These are phyloP conservation scores for Gnatocerus cornutus DNA, from an alignment of 2,888 invertebrate genomes.

Conservation along the genomic window DNA sequence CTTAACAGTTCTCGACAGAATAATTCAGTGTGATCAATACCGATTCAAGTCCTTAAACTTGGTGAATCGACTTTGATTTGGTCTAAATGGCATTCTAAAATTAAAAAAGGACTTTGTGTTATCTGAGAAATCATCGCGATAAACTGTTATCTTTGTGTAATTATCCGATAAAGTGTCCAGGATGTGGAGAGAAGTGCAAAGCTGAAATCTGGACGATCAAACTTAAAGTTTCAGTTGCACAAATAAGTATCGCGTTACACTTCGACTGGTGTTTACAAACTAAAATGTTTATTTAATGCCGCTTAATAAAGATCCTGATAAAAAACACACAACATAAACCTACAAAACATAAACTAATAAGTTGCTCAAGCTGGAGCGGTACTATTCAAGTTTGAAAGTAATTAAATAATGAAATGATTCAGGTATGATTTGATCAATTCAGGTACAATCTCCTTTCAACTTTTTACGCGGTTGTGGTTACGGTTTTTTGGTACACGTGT, in stretches of 20 bases:
- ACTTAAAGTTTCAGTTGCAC: too few species aligned
- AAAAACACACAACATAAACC: not conserved
- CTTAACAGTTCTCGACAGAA: not conserved
- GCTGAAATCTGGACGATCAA: too few species aligned
- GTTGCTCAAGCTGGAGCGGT: not conserved
- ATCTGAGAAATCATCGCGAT: not conserved
- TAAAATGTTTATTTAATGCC: not conserved
- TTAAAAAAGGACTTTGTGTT: not conserved
- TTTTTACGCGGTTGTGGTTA: constrained; percentile 24
- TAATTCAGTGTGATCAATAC: not conserved
- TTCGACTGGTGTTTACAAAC: not conserved
- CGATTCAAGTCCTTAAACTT: too few species aligned
- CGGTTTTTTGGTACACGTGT: constrained; percentile 22
- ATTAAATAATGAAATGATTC: constrained; percentile 7
- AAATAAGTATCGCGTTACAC: not conserved
- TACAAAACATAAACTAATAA: constrained; percentile 5
- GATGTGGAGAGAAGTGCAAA: too few species aligned
- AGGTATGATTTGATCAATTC: not conserved
- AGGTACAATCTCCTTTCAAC: constrained; percentile 28
- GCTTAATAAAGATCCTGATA: constrained; percentile 4
- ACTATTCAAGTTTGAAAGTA: constrained; percentile 5
- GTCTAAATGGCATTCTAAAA: too few species aligned
- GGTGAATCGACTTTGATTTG: too few species aligned
- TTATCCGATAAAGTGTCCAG: not conserved
- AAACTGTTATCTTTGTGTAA: not conserved